A percentile compares a stretch with the other conserved stretches of the same genome.
Conservation (phyloP, 2,797 vertebrate genomes). For the Gobionotothen gibberifrons region DNA sequence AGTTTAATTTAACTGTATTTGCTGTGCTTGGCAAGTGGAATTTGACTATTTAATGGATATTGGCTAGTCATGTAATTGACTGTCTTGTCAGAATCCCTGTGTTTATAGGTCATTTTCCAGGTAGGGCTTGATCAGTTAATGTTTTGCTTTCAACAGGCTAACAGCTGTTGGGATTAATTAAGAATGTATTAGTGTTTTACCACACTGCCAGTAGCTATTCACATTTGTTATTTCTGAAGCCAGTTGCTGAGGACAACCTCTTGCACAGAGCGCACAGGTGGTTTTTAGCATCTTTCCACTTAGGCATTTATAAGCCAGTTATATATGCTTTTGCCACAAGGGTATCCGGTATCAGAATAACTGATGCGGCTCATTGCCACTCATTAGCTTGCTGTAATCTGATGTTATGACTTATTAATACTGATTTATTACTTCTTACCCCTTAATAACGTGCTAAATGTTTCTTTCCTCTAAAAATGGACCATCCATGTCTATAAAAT, state of each 20-base stretch:
- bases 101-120: constrained; percentile 15
- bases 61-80: constrained; percentile 24
- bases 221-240: background rate
- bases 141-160: background rate
- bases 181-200: background rate
- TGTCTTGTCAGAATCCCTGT: constrained; percentile 16
- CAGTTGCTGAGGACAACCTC: constrained; percentile 1
- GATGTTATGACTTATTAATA: constrained; percentile 7
- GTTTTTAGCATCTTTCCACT: constrained; percentile 8
- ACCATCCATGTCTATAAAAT: constrained; percentile 21
- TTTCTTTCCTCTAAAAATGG: constrained; percentile 22
- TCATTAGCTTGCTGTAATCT: constrained; percentile 1
- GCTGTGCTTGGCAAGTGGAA: constrained; percentile 31
- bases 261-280: background rate
- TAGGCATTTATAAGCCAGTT: constrained; percentile 2
- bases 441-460: background rate
- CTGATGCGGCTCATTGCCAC: constrained; percentile 7
- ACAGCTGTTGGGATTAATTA: constrained; percentile 2
- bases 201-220: background rate
- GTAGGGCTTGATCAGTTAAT: background rate
- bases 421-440: constrained; percentile 6
- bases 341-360: constrained; percentile 16
- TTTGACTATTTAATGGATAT: constrained; percentile 16
- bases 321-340: constrained; percentile 8
- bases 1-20: constrained; percentile 31